A percentile compares a stretch with the other conserved stretches of the same genome.
These are phyloP conservation scores for Micromesistius poutassou DNA, from an alignment of 2,797 vertebrate genomes.

Conservation along the genomic window DNA sequence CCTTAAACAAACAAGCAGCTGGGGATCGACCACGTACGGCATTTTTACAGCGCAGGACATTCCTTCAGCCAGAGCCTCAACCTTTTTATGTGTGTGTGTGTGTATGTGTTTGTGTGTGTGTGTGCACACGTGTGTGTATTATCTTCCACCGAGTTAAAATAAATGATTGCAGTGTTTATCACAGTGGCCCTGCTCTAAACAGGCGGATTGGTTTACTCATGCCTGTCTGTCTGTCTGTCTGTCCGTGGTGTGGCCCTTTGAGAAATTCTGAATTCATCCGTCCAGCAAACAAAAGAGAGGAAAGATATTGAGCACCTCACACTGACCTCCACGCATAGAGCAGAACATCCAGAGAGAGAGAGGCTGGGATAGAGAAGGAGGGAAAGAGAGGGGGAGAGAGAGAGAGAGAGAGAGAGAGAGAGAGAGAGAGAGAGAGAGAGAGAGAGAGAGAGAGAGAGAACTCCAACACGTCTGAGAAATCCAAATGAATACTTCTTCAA, in stretches of 20 bases:
- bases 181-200: slow-evolving; percentile 20
- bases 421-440: neutral
- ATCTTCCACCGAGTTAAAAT: neutral
- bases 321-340: neutral
- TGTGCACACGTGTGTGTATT: slow-evolving; percentile 10
- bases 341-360: neutral
- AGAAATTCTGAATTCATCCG: slow-evolving; percentile 30
- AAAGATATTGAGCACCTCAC: neutral
- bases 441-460: neutral
- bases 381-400: neutral
- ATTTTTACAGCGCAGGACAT: slow-evolving; percentile 32
- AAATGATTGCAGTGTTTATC: slow-evolving; percentile 22
- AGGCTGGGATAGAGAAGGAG: too few species aligned
- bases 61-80: slow-evolving; percentile 46
- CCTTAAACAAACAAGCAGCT: slow-evolving; percentile 48
- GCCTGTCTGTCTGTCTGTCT: neutral
- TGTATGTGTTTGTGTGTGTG: slow-evolving; percentile 4
- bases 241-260: slow-evolving; percentile 13
- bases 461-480: slow-evolving; percentile 26
- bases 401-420: neutral
- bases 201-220: slow-evolving; percentile 35
- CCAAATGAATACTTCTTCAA: slow-evolving; percentile 44
- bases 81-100: slow-evolving; percentile 9
- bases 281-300: slow-evolving; percentile 14
- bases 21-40: slow-evolving; percentile 17